Base-by-base conservation (phyloP, 2,888 invertebrate genomes). In the Coelinius sp. region DNA sequence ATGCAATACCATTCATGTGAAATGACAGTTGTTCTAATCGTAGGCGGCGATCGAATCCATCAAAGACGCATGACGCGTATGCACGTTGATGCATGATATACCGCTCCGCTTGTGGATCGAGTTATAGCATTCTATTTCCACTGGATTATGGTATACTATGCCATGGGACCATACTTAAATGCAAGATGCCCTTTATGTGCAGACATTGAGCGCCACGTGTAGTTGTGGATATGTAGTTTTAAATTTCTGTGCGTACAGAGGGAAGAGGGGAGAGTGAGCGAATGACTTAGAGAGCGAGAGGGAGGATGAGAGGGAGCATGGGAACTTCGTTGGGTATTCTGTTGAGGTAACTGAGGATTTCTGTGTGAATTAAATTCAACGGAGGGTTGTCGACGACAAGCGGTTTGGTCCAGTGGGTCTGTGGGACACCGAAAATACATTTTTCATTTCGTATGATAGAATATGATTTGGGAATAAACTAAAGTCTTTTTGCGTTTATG, bases 281-380 rank as follows among this genome's bases (percentile, higher is more conserved):
- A n/a, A n/a, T n/a, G 17, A 31, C 6, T 59, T 14, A 20, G 22
- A 31, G 31, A 59, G 17, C 20, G 7, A 56, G 14, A 25, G 22
- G 6, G 1, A 22, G 24, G 22, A 7, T 20, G 35, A 7, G 41
- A 41, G 63, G 71, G 75, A 76, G 76, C 78, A 79, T 79, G 79
- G 78, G 81, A 81, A 80, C 78, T 75, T 78, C 75, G 79, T 80
- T 82, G 78, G 74, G 81, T 82, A 82, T 82, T 82, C 82, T 78
- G 74, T 73, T 78, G 70, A 68, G 74, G 79, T 41, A 41, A 20
- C 53, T 14, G 44, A 14, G 62, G 46, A 59, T 25, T 68, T 44
- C 12, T 76, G 78, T 77, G 79, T 77, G 81, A 82, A 82, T 82
- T 80, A 78, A 81, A 82, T 81, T 81, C 80, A 78, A 81, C 79